Base-by-base conservation (phyloP, 2,113 vertebrate genomes). In the Stegastes partitus region DNA sequence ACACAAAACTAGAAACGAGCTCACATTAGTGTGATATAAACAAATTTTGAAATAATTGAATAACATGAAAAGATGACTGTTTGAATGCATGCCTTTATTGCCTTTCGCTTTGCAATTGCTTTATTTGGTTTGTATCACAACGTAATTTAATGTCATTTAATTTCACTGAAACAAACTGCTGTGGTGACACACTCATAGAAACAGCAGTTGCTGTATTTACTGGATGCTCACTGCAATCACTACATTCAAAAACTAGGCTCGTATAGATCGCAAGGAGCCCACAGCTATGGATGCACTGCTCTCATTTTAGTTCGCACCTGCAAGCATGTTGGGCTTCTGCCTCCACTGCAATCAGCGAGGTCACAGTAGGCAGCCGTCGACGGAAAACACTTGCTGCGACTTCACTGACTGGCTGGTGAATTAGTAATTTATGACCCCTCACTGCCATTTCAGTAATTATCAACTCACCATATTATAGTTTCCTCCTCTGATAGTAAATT, bases 341-440 rank as follows among this genome's bases (percentile, higher is more conserved):
- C 47, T 71, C 56, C 19, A 44, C 22, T 49, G 65, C 65, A 82
- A 74, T 84, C 78, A 79, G 44, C 42, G 75, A 80, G 58, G 72
- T 26, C 78, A 25, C 74, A 82, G 83, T 68, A 61, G 77, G 80
- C 57, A 72, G 25, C 63, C 59, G 64, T 68, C 58, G 68, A 31
- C 49, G 49, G 21, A 61, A 76, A 47, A 25, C 69, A 16, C 69
- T 79, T 58, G 73, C 81, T 67, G 76, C 12, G 82, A 49, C 57
- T 55, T 31, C 44, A 49, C 69, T 66, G 47, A 70, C 70, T 63
- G 21, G n/a, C 21, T 19, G 21, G 3, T 59, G 56, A 39, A 22
- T 45, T 53, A 7, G 31, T 26, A 58, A 57, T 62, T 57, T 34
- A 61, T 71, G 28, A 71, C n/a, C 45, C 45, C 26, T 47, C 12